Evolutionary conservation across 2,888 invertebrate species (phyloP).

Genomic region (Malthinus flaveolus): DNA sequence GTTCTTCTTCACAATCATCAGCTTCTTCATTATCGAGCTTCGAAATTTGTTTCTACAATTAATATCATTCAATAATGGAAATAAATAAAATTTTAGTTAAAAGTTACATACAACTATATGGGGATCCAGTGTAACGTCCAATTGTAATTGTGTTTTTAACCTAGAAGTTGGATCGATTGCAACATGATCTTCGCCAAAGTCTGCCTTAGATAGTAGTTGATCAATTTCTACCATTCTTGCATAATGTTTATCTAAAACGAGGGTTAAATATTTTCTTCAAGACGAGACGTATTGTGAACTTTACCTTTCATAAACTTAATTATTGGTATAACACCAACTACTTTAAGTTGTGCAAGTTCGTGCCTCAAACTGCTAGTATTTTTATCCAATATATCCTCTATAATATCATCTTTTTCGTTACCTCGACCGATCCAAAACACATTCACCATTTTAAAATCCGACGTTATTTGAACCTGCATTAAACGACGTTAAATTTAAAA

Average conservation of each 20-base stretch:
- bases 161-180: conserved; percentile 53
- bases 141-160: conserved; percentile 49
- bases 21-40: conserved; percentile 36
- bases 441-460: conserved; percentile 68
- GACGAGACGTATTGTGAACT: conserved; percentile 2
- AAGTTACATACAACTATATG: conserved; percentile 55
- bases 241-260: conserved; percentile 61
- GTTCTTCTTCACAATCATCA: conserved; percentile 38
- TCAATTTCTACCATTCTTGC: conserved; percentile 63
- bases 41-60: conserved; percentile 32
- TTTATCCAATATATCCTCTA: conserved; percentile 59
- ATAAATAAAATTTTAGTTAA: too few relatives aligned
- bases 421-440: conserved; percentile 74
- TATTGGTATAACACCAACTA: conserved; percentile 77
- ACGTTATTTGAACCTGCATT: conserved; percentile 63
- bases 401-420: conserved; percentile 56
- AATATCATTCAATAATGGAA: too few relatives aligned
- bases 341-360: conserved; percentile 70
- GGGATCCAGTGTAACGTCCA: conserved; percentile 57
- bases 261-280: background rate
- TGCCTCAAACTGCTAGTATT: conserved; percentile 67
- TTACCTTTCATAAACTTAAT: conserved; percentile 73
- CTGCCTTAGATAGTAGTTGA: conserved; percentile 61
- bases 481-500: background rate
- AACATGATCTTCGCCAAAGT: conserved; percentile 69